Conservation (phyloP, 2,888 invertebrate genomes). For the Mellilla xanthometata region DNA sequence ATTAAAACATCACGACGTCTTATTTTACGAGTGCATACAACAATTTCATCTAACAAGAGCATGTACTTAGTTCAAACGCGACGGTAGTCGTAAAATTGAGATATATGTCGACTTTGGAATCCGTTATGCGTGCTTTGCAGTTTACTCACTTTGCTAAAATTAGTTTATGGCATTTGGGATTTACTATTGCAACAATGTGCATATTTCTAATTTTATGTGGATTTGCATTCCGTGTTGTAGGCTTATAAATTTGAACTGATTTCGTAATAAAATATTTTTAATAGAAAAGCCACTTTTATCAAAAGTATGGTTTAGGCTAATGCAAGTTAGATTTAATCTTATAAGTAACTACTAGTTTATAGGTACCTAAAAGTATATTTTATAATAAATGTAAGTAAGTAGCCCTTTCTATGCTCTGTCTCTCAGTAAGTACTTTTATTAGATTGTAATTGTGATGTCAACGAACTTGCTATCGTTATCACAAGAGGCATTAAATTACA, state of each 20-base stretch:
- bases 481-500: conserved; percentile 37
- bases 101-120: conserved; percentile 20
- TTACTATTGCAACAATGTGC: conserved; percentile 17
- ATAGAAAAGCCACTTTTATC: too few species aligned
- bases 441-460: conserved; percentile 36
- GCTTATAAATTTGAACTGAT: neutral
- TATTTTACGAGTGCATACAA: conserved; percentile 8
- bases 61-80: conserved; percentile 10
- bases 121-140: conserved; percentile 8
- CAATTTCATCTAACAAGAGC: conserved; percentile 9
- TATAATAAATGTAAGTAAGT: too few species aligned
- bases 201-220: conserved; percentile 2
- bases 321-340: too few species aligned
- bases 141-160: conserved; percentile 12
- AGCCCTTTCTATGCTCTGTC: too few species aligned
- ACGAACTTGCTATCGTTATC: conserved; percentile 49
- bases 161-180: conserved; percentile 12
- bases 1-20: conserved; percentile 5
- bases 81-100: conserved; percentile 13
- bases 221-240: neutral
- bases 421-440: too few species aligned
- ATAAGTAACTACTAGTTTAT: too few species aligned
- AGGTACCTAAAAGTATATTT: too few species aligned
- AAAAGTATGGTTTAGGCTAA: too few species aligned
- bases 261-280: too few species aligned